These are phyloP conservation scores for Ooceraea biroi DNA, from an alignment of 1,140 invertebrate genomes.

Conservation along the genomic window DNA sequence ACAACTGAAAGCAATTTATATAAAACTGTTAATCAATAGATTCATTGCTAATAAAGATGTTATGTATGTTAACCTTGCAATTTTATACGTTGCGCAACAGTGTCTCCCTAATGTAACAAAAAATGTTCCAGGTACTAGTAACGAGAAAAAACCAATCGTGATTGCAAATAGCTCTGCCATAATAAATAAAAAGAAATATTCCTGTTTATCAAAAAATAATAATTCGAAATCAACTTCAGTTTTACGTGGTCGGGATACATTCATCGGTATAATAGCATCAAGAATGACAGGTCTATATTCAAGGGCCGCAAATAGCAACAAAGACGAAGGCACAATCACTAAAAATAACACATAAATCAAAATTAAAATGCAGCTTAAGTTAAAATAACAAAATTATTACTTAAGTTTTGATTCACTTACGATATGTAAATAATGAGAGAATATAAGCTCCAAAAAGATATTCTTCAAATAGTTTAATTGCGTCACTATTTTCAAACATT, in stretches of 20 bases:
- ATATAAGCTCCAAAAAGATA: background rate
- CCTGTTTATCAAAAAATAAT: background rate
- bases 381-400: background rate
- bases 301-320: background rate
- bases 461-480: too few relatives aligned
- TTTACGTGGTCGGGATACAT: background rate
- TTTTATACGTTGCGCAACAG: conserved; percentile 59
- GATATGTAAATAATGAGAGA: background rate
- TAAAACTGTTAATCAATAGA: too few relatives aligned
- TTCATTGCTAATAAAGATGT: too few relatives aligned
- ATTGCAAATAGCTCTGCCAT: background rate
- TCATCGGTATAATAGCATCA: background rate
- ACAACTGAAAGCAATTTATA: background rate
- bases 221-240: background rate
- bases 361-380: background rate
- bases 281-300: background rate
- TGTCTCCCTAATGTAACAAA: conserved; percentile 56
- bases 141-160: conserved; percentile 22
- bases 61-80: conserved; percentile 58
- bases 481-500: background rate
- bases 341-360: background rate
- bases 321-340: too few relatives aligned
- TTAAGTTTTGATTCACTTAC: background rate
- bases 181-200: conserved; percentile 44
- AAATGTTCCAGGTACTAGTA: conserved; percentile 59